These are phyloP conservation scores for Phodopus roborovskii DNA, from an alignment of 2,113 vertebrate species.

Conservation along the genomic window DNA sequence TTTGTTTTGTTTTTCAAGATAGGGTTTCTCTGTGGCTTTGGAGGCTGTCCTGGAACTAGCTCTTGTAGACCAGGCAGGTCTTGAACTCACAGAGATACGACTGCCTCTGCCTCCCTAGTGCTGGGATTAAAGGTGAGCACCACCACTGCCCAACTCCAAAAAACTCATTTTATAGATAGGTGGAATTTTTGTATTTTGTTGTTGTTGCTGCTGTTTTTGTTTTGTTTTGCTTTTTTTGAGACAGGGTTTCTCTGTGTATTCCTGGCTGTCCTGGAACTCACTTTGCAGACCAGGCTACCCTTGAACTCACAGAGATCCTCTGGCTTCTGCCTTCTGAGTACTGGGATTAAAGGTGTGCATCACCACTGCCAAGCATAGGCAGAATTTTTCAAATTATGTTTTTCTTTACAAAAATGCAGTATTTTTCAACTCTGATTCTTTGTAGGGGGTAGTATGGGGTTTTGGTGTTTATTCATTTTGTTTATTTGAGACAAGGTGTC, in stretches of 20 bases:
- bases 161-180: not conserved
- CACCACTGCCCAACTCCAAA: not conserved
- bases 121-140: not conserved
- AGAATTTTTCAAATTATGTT: not conserved
- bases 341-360: not conserved
- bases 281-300: not conserved
- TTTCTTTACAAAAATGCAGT: constrained; percentile 27
- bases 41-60: too few species aligned
- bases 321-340: not conserved
- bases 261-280: not conserved
- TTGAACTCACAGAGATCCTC: not conserved
- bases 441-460: not conserved
- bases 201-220: not conserved
- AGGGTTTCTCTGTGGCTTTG: too few species aligned
- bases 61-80: too few species aligned
- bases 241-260: not conserved
- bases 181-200: not conserved
- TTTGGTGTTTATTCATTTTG: not conserved
- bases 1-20: too few species aligned
- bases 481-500: not conserved
- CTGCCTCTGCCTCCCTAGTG: too few species aligned
- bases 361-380: not conserved
- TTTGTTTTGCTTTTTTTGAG: not conserved
- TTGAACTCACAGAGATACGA: too few species aligned
- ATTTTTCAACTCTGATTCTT: constrained; percentile 49